These are phyloP conservation scores for Rhamphomyia laevipes DNA, from an alignment of 2,888 invertebrate genomes.

Conservation along the genomic window DNA sequence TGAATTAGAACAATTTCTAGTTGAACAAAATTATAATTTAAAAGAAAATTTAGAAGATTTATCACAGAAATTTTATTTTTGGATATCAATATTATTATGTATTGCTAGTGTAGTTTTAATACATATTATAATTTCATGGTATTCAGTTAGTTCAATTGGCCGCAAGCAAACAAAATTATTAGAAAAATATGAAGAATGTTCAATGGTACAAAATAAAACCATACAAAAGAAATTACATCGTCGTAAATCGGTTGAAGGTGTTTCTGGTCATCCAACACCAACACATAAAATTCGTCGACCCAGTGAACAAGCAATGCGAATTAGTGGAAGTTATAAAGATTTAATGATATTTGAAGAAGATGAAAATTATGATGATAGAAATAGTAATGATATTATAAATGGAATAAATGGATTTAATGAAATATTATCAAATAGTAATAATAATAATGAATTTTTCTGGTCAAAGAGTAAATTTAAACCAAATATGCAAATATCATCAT, in stretches of 20 bases:
- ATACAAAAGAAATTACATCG: conserved; percentile 29
- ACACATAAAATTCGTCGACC: conserved; percentile 53
- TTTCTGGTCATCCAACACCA: conserved; percentile 40
- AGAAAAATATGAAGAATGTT: conserved; percentile 8
- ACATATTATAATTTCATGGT: conserved; percentile 10
- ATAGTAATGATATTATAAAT: neutral
- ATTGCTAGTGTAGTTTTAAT: conserved; percentile 16
- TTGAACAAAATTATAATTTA: conserved; percentile 61
- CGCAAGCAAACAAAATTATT: neutral
- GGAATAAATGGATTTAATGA: neutral
- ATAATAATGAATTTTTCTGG: too few species aligned
- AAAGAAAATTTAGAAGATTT: conserved; percentile 54
- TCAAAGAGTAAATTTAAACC: too few species aligned
- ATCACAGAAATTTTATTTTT: conserved; percentile 44
- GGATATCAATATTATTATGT: conserved; percentile 30
- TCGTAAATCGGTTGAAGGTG: conserved; percentile 55
- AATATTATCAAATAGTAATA: too few species aligned
- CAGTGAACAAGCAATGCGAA: conserved; percentile 59
- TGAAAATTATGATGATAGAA: conserved; percentile 21
- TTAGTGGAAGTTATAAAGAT: conserved; percentile 47
- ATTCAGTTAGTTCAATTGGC: conserved; percentile 4
- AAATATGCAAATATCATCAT: too few species aligned
- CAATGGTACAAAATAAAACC: conserved; percentile 6
- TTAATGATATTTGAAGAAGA: conserved; percentile 44
- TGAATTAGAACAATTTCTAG: conserved; percentile 65